Evolutionary conservation across 1,140 invertebrate genomes (phyloP).

Genomic region (Diabrotica virgifera): DNA sequence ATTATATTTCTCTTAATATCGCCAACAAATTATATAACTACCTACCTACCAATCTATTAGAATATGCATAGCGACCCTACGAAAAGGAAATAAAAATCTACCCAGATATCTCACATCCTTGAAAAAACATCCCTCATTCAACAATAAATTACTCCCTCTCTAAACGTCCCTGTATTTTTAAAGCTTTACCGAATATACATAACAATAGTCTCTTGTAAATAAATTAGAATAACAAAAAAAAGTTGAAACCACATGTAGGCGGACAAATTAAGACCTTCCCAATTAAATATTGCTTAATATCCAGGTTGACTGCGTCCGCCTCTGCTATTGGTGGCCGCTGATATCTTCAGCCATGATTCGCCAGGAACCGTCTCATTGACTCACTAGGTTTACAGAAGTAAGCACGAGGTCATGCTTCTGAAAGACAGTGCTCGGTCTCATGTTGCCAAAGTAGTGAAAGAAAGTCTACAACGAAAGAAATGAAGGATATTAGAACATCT

Average conservation of each 20-base stretch:
- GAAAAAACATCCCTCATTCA: neutral
- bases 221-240: constrained; percentile 23
- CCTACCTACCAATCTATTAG: too few species aligned
- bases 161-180: constrained; percentile 1
- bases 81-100: too few species aligned
- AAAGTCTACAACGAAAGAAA: too few species aligned
- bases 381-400: too few species aligned
- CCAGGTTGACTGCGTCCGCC: constrained; percentile 18
- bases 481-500: too few species aligned
- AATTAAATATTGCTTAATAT: constrained; percentile 37
- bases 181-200: constrained; percentile 8
- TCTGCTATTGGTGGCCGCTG: constrained; percentile 24
- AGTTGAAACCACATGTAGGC: constrained; percentile 20
- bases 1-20: too few species aligned
- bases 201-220: constrained; percentile 7
- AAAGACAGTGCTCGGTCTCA: too few species aligned
- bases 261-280: constrained; percentile 18
- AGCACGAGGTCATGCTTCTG: too few species aligned
- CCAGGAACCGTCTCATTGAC: constrained; percentile 24
- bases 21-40: too few species aligned
- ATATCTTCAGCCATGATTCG: constrained; percentile 35
- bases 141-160: neutral
- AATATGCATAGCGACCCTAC: too few species aligned
- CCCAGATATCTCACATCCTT: neutral
- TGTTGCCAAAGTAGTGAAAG: too few species aligned